Percentiles rank a stretch among this genome's conserved stretches.
These are phyloP conservation scores for Trissonchulus sp. DNA, from an alignment of 2,888 invertebrate species.

Conservation along the genomic window DNA sequence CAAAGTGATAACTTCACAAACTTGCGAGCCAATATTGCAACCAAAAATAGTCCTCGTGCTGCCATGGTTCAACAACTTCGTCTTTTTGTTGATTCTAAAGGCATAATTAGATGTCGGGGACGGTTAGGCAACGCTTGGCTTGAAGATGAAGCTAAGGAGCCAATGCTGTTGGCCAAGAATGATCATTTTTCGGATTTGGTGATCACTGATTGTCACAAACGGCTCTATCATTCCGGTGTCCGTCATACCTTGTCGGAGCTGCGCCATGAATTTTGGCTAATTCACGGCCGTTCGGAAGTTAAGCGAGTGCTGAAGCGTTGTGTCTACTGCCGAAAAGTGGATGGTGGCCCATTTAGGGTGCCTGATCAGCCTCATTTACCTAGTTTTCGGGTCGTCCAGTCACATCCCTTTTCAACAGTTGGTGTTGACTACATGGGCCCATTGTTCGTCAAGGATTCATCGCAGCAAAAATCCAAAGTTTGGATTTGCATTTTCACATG, in stretches of 20 bases:
- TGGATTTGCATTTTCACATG: too few relatives aligned
- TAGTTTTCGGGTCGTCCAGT: background rate
- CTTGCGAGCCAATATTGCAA: background rate
- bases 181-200: too few relatives aligned
- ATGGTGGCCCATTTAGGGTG: background rate
- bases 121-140: background rate
- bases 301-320: background rate
- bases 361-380: background rate
- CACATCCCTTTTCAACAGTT: background rate
- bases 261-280: background rate
- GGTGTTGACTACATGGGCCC: slow-evolving; percentile 10
- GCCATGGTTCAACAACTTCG: background rate
- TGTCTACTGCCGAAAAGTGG: background rate
- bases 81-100: background rate
- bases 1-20: background rate
- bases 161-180: background rate
- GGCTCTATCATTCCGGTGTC: background rate
- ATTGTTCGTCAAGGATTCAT: slow-evolving; percentile 29
- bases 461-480: slow-evolving; percentile 41
- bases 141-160: background rate
- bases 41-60: background rate
- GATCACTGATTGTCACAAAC: background rate
- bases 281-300: background rate
- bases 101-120: background rate
- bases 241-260: background rate